phyloP scores from a whole-genome alignment of 2,797 vertebrate genomes.

The Smutsia temminckii region DNA sequence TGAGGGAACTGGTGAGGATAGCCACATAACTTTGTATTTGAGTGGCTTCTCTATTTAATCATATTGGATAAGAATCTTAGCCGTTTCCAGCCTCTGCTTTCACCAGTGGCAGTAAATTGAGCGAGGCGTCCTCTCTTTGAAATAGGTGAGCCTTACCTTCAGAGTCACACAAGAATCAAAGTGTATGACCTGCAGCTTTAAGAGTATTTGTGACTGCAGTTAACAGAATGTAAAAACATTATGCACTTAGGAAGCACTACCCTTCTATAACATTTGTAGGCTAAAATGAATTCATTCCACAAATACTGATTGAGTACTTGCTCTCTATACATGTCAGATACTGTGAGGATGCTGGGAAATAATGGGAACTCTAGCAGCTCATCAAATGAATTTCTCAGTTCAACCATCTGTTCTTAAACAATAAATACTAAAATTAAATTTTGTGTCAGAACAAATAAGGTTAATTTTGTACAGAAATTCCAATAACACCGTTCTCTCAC shows the following conservation, averaged over 20 bases:
- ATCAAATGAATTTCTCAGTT: neutral
- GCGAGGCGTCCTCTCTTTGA: neutral
- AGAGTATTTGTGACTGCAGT: neutral
- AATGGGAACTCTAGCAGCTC: neutral
- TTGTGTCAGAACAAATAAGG: neutral
- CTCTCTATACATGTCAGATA: neutral
- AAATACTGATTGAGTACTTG: neutral
- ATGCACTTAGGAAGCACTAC: neutral
- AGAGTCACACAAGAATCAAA: neutral
- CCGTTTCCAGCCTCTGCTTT: slow-evolving; percentile 37
- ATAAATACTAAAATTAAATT: neutral
- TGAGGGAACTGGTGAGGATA: neutral
- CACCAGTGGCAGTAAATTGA: neutral
- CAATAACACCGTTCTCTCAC: neutral
- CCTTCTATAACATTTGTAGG: neutral
- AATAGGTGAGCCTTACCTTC: neutral
- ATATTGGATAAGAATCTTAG: slow-evolving; percentile 39
- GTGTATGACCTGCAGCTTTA: neutral
- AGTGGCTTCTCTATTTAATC: neutral
- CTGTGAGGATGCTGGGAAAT: neutral
- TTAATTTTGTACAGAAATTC: neutral
- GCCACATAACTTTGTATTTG: neutral
- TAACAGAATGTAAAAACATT: neutral
- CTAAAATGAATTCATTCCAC: neutral
- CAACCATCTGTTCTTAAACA: neutral